Evolutionary conservation across 2,888 invertebrate genomes (phyloP), one percentile per base, ranked within the genome.

Genomic region (Oegoconia quadripuncta): DNA sequence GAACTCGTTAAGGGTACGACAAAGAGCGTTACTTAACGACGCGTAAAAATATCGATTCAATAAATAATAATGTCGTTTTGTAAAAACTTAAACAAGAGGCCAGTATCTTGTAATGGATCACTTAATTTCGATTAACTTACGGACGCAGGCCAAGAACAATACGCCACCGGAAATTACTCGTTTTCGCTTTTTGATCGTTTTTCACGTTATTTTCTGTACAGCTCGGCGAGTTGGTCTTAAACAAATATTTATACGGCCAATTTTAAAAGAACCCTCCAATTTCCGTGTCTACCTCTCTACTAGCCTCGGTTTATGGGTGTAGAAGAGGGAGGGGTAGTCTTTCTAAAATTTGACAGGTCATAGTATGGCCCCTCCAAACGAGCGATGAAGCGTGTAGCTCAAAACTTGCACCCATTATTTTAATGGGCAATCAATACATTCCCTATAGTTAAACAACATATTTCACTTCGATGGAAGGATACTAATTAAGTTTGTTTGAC

Each of bases 41-140:
- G 54, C 58, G 65, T 77, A 71, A 75, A 75, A 75, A 74, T 52
- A 61, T 74, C 70, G 70, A 69, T 74, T 64, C 67, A 60, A 75
- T 77, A 79, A 77, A 75, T 74, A 79, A 71, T 68, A 65, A 59
- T 63, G 67, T 68, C 73, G 72, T 72, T 73, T 68, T 69, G 72
- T 70, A 18, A 42, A 65, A 74, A 66, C 57, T 65, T 63, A 64
- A 34, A 42, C 31, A 38, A 38, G 37, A 34, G 22, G 64, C 51
- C 71, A 69, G 77, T 81, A 81, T 81, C 82, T 72, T 74, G 78
- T 75, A 79, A 83, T 82, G 82, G 83, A 83, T 86, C 86, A 79
- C 86, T 84, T 83, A 83, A 81, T 84, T 83, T 81, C 81, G 82
- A 83, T 82, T 81, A 83, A 73, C 72, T 63, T 60, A 52, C 72